phyloP scores from a whole-genome alignment of 2,113 vertebrate species.

The Hippocampus zosterae region DNA sequence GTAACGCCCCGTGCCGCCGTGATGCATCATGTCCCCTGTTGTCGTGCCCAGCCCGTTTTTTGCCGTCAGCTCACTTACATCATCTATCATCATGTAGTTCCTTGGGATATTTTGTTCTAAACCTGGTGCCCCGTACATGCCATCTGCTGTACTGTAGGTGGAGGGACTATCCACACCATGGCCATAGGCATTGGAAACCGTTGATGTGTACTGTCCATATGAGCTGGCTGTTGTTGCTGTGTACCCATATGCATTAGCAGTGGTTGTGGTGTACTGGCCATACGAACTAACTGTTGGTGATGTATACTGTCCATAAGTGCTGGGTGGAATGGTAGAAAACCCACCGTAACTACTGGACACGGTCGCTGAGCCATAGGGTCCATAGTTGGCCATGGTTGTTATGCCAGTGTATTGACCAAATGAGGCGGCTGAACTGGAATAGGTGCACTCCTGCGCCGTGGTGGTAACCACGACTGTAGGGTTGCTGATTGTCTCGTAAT shows the following conservation, averaged over 20 bases:
- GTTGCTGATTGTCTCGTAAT: constrained; percentile 88
- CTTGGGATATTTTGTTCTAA: constrained; percentile 93
- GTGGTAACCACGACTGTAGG: constrained; percentile 79
- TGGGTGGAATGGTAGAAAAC: constrained; percentile 67
- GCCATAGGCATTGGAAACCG: constrained; percentile 77
- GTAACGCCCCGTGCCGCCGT: constrained; percentile 69
- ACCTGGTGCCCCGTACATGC: constrained; percentile 81
- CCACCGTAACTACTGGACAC: constrained; percentile 70
- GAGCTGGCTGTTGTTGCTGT: constrained; percentile 72
- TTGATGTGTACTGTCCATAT: constrained; percentile 72
- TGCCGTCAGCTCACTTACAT: constrained; percentile 91
- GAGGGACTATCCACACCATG: constrained; percentile 78
- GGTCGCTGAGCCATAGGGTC: constrained; percentile 65
- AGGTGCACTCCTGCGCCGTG: constrained; percentile 71
- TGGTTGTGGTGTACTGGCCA: constrained; percentile 78
- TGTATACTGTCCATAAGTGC: constrained; percentile 70
- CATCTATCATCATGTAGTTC: constrained; percentile 97
- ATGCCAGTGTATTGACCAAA: constrained; percentile 69
- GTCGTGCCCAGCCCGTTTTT: constrained; percentile 83
- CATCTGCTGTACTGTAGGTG: constrained; percentile 79
- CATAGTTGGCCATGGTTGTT: constrained; percentile 70
- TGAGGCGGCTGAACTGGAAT: constrained; percentile 63
- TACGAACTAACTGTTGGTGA: constrained; percentile 69
- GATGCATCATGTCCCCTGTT: constrained; percentile 80
- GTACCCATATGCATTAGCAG: constrained; percentile 71